These are phyloP conservation scores for Spilogale gracilis DNA, from an alignment of 2,113 vertebrate species.

Conservation along the genomic window DNA sequence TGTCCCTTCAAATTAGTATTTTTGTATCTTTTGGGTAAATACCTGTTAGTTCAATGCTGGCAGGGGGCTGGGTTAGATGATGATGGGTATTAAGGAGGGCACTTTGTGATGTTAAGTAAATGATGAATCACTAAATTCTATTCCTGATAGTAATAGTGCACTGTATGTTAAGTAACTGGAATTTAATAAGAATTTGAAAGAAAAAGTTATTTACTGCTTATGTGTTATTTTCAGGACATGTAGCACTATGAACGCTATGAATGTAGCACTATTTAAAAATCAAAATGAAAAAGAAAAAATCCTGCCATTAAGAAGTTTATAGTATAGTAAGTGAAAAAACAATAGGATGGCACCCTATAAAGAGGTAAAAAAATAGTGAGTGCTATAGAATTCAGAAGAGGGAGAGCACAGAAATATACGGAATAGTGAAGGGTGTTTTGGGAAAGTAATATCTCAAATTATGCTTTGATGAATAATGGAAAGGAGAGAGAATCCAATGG, in stretches of 20 bases:
- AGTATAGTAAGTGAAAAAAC: conserved; percentile 17
- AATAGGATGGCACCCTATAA: not conserved
- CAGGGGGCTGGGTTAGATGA: not conserved
- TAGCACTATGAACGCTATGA: not conserved
- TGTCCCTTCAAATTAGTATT: not conserved
- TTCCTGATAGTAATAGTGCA: not conserved
- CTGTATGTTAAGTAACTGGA: not conserved
- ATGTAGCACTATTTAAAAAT: conserved; percentile 26
- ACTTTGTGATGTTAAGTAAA: not conserved
- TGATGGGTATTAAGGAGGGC: not conserved
- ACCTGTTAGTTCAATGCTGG: not conserved
- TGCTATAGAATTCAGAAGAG: conserved; percentile 1
- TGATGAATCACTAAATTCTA: not conserved
- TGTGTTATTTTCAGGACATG: not conserved
- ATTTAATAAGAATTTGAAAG: not conserved
- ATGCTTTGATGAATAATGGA: not conserved
- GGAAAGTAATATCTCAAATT: conserved; percentile 22
- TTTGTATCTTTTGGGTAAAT: not conserved
- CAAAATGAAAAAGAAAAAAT: conserved; percentile 20
- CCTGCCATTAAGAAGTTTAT: not conserved
- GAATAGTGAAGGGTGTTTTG: not conserved
- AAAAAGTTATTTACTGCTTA: not conserved
- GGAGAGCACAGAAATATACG: not conserved
- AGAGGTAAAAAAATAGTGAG: not conserved
- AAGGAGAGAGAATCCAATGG: not conserved